Conservation (phyloP, 2,113 vertebrate species). For the Syrrhaptes paradoxus region DNA sequence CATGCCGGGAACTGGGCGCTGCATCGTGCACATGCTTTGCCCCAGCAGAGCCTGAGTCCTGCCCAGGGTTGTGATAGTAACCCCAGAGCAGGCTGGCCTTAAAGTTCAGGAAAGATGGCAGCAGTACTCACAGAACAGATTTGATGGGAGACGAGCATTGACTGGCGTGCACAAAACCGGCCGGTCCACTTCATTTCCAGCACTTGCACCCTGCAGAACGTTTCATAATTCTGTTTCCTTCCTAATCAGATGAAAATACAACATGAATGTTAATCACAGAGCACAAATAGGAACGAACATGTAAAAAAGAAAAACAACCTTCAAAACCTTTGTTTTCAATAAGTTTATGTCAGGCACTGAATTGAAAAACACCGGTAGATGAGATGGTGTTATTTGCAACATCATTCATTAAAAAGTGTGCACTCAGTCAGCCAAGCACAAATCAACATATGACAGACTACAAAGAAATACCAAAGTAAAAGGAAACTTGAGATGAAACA, state of each 20-base stretch:
- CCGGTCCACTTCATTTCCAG: fast-evolving
- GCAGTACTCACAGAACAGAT: background rate
- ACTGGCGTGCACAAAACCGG: background rate
- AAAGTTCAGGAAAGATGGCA: background rate
- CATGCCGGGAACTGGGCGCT: too few relatives aligned
- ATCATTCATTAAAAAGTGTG: background rate
- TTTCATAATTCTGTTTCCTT: background rate
- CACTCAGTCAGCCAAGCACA: background rate
- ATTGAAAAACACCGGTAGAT: fast-evolving
- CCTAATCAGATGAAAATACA: background rate
- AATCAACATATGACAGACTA: background rate
- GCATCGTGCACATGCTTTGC: too few relatives aligned
- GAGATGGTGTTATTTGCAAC: background rate
- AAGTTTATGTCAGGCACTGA: background rate
- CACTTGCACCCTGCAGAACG: background rate
- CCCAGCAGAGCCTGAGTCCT: too few relatives aligned
- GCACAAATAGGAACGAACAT: background rate
- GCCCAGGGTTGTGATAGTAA: fast-evolving
- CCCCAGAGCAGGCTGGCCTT: background rate
- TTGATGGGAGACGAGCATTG: fast-evolving
- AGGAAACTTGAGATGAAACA: conserved; percentile 11
- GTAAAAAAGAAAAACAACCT: background rate
- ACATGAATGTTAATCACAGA: background rate
- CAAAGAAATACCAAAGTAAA: background rate
- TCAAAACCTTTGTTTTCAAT: background rate